A percentile compares a stretch with the other conserved stretches of the same genome.
These are phyloP conservation scores for Chironex yamaguchii DNA, from an alignment of 30 jellyfish, hydroid and myxozoan genomes.

Conservation along the genomic window DNA sequence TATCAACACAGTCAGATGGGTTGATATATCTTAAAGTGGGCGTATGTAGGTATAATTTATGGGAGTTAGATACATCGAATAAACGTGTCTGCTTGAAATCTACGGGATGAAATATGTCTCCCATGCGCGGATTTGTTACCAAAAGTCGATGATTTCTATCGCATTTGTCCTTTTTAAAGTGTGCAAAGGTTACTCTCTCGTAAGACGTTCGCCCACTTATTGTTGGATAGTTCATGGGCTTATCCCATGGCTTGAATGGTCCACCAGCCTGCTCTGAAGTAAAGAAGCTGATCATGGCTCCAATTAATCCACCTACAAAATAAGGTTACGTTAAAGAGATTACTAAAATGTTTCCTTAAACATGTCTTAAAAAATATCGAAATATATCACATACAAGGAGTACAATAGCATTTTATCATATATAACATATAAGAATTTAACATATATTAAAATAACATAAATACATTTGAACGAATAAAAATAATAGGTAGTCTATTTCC, in stretches of 20 bases:
- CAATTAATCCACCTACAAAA: conserved; percentile 81
- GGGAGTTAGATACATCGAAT: conserved; percentile 58
- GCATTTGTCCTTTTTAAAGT: conserved; percentile 61
- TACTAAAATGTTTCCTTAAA: too few species aligned
- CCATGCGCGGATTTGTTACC: conserved; percentile 57
- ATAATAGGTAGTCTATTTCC: too few species aligned
- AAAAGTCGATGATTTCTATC: conserved; percentile 59
- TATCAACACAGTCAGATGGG: conserved; percentile 98
- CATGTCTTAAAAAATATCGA: too few species aligned
- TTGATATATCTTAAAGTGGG: conserved; percentile 77
- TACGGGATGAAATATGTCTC: conserved; percentile 89
- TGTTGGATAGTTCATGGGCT: conserved; percentile 93
- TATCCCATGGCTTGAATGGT: conserved; percentile 90
- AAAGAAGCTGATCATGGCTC: conserved; percentile 54
- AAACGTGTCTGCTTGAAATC: conserved; percentile 48
- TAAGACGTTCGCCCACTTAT: conserved; percentile 74
- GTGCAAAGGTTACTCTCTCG: conserved; percentile 75
- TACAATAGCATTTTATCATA: too few species aligned
- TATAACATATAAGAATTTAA: too few species aligned
- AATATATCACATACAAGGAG: too few species aligned
- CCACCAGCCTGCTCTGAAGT: conserved; percentile 70
- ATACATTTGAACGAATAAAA: too few species aligned
- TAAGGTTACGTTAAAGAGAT: background rate
- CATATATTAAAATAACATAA: too few species aligned
- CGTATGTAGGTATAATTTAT: conserved; percentile 41